Evolutionary conservation across 2,888 invertebrate genomes (phyloP).

Genomic region (Meandrusa payeni): DNA sequence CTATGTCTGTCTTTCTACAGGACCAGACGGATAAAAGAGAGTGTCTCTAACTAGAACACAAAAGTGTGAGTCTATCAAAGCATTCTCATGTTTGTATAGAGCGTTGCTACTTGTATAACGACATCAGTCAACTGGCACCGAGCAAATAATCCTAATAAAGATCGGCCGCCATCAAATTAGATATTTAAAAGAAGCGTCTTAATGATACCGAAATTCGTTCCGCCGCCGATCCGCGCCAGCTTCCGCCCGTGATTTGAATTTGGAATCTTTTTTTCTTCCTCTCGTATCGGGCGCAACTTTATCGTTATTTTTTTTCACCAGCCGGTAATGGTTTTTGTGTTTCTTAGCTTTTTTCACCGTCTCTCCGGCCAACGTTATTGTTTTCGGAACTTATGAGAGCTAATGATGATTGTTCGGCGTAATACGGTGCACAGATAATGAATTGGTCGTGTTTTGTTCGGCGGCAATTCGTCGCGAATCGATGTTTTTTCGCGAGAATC

Average conservation of each 20-base stretch:
- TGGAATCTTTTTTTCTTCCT: slow-evolving; percentile 50
- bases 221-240: slow-evolving; percentile 52
- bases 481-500: slow-evolving; percentile 3
- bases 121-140: slow-evolving; percentile 34
- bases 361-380: slow-evolving; percentile 49
- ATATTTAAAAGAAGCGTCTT: slow-evolving; percentile 50
- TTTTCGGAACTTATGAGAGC: slow-evolving; percentile 51
- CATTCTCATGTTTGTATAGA: neutral
- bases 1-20: no score
- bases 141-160: slow-evolving; percentile 48
- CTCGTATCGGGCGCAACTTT: slow-evolving; percentile 35
- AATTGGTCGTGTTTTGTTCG: slow-evolving; percentile 41
- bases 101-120: slow-evolving; percentile 16
- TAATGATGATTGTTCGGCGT: slow-evolving; percentile 57
- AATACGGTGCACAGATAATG: slow-evolving; percentile 48
- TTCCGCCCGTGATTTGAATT: slow-evolving; percentile 72
- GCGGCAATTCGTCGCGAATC: slow-evolving; percentile 21
- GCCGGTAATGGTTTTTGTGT: slow-evolving; percentile 41
- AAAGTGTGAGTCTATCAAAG: neutral
- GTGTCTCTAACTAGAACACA: no score
- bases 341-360: slow-evolving; percentile 38
- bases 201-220: slow-evolving; percentile 73
- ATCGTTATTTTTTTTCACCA: slow-evolving; percentile 32
- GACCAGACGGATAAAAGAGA: no score
- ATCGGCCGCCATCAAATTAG: slow-evolving; percentile 45